Evolutionary conservation across 2,888 invertebrate species (phyloP), one percentile per base, ranked within the genome.

Genomic region (Torymus auratus): DNA sequence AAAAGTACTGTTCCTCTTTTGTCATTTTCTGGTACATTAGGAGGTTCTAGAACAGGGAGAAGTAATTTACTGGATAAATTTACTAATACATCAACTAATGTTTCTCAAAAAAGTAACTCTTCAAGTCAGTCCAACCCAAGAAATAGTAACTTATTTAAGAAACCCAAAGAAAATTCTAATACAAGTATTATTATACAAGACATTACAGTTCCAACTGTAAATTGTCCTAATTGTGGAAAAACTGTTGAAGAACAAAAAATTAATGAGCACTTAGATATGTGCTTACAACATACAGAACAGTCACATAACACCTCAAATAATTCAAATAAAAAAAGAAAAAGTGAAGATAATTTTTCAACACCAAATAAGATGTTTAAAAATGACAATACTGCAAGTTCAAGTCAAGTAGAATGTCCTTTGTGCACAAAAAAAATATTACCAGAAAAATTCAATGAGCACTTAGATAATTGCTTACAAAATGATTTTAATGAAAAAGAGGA

Each of bases 181-280:
- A 50, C 11, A 56, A 56, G 50, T 61, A 28, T 13, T 17, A 2
- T 12, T 58, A 12, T 13, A 55, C 20, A 70, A 41, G 71, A 68
- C 52, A 20, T n/a, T 41, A 12, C 4, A 55, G 23, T 55, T 13
- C 77, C 84, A 55, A 68, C 52, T 2, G 86, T 87, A 15, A 82
- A 86, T 13, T 92, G 92, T 85, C 92, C 92, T 10, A 87, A 91
- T 68, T 92, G 92, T 84, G 83, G 88, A 65, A 89, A 88, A 82
- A 82, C 82, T 17, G 85, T 92, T 11, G 41, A 83, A 2, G 87
- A 90, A 82, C 82, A 80, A 0, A 84, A 88, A 74, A 87, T 92
- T 60, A 91, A 91, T 85, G 83, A 85, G 3, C 92, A 92, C 87
- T 86, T 92, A 58, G 88, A 88, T 76, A 56, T 68, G 11, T 84